Evolutionary conservation across 2,113 vertebrate species (phyloP).

Genomic region (Hymenochirus boettgeri): DNA sequence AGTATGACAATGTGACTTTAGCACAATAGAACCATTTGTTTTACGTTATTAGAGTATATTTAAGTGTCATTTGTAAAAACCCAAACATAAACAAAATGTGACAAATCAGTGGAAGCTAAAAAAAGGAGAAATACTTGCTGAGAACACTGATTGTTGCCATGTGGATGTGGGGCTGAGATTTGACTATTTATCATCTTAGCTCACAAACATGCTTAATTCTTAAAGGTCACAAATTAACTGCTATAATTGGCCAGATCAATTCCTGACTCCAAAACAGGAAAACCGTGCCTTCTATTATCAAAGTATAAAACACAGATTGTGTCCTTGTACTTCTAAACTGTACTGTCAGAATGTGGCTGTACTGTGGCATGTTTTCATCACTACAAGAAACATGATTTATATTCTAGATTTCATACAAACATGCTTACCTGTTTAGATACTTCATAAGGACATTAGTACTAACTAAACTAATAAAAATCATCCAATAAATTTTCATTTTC

Average conservation of each 20-base stretch:
- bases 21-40: too few species aligned
- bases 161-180: conserved; percentile 2
- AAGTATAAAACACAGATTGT: conserved; percentile 16
- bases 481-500: too few species aligned
- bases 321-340: conserved; percentile 26
- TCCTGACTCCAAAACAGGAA: conserved; percentile 30
- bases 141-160: conserved; percentile 10
- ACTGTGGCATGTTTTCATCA: too few species aligned
- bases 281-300: conserved; percentile 25
- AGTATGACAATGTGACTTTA: too few species aligned
- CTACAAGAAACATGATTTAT: too few species aligned
- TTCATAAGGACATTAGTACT: too few species aligned
- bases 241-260: conserved; percentile 26
- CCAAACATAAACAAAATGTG: too few species aligned
- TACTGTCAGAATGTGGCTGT: background rate
- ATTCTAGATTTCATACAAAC: too few species aligned
- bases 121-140: background rate
- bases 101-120: background rate
- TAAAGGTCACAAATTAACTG: conserved; percentile 23
- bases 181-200: conserved; percentile 10
- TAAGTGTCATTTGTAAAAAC: too few species aligned
- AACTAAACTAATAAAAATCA: too few species aligned
- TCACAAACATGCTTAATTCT: conserved; percentile 8
- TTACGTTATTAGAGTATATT: too few species aligned
- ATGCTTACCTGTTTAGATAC: too few species aligned